Conservation (phyloP, 1,140 invertebrate species). For the Drosophila lini region DNA sequence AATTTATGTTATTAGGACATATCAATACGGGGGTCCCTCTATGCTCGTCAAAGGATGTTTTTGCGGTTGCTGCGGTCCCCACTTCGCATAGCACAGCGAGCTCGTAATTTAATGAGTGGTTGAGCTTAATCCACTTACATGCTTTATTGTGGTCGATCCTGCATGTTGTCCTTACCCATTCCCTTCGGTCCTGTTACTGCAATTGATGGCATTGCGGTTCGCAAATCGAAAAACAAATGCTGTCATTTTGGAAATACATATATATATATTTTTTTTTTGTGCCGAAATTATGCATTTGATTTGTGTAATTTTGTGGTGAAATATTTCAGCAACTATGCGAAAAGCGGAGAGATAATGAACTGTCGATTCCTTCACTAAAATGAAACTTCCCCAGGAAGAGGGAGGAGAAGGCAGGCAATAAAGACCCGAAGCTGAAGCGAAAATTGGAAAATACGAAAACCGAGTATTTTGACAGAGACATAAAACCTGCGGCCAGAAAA, state of each 20-base stretch:
- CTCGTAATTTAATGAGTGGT: slow-evolving; percentile 70
- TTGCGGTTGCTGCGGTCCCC: slow-evolving; percentile 53
- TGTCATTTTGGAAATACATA: slow-evolving; percentile 9
- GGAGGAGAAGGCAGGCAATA: slow-evolving; percentile 16
- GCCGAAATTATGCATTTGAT: slow-evolving; percentile 43
- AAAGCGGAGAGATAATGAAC: slow-evolving; percentile 17
- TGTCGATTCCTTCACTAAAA: neutral
- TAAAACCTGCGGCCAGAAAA: slow-evolving; percentile 37
- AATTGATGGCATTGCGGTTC: slow-evolving; percentile 48
- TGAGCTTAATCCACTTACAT: slow-evolving; percentile 70
- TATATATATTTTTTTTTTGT: slow-evolving; percentile 14
- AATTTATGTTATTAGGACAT: slow-evolving; percentile 52
- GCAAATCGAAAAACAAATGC: slow-evolving; percentile 54
- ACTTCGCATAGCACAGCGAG: slow-evolving; percentile 11
- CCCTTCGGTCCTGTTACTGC: slow-evolving; percentile 4
- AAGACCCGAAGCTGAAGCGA: slow-evolving; percentile 13
- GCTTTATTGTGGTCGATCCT: slow-evolving; percentile 60
- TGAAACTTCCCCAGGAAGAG: neutral
- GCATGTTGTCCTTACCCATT: slow-evolving; percentile 3
- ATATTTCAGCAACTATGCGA: slow-evolving; percentile 17
- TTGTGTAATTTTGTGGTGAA: slow-evolving; percentile 46
- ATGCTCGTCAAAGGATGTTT: slow-evolving; percentile 55
- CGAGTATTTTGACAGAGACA: slow-evolving; percentile 48
- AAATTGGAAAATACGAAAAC: slow-evolving; percentile 45
- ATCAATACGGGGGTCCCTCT: slow-evolving; percentile 35